Conservation (phyloP, 2,888 invertebrate genomes). For the Nycteola revayana region DNA sequence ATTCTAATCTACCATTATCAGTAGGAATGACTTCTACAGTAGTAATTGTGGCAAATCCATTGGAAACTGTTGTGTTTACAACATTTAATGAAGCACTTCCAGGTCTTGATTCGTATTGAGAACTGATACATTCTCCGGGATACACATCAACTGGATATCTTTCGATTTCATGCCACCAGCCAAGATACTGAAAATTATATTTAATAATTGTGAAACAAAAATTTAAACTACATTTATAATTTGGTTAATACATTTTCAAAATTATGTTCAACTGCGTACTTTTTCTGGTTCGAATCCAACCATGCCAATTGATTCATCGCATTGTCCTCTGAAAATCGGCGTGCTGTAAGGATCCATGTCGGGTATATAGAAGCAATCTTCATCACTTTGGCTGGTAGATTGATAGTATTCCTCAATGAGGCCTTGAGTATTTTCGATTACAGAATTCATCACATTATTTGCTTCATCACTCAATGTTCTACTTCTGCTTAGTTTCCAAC, state of each 20-base stretch:
- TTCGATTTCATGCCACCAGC: slow-evolving; percentile 70
- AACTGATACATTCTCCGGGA: slow-evolving; percentile 54
- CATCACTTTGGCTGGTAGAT: slow-evolving; percentile 53
- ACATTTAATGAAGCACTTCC: slow-evolving; percentile 39
- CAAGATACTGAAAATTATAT: slow-evolving; percentile 47
- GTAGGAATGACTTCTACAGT: slow-evolving; percentile 41
- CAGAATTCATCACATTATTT: slow-evolving; percentile 34
- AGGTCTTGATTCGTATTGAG: slow-evolving; percentile 37
- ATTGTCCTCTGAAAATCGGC: slow-evolving; percentile 58
- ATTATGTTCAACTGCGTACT: slow-evolving; percentile 43
- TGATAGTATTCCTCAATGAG: slow-evolving; percentile 51
- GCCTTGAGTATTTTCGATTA: slow-evolving; percentile 53
- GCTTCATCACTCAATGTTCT: slow-evolving; percentile 37
- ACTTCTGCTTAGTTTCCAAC: slow-evolving; percentile 64
- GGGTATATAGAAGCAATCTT: slow-evolving; percentile 65
- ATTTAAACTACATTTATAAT: too few relatives aligned
- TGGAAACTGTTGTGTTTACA: slow-evolving; percentile 48
- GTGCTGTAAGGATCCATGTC: slow-evolving; percentile 38
- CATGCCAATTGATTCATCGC: slow-evolving; percentile 44
- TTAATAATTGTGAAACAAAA: too few relatives aligned
- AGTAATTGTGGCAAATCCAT: slow-evolving; percentile 31
- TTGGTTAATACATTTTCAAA: too few relatives aligned
- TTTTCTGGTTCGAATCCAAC: slow-evolving; percentile 44
- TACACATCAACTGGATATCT: slow-evolving; percentile 47
- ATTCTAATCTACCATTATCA: slow-evolving; percentile 47